Conservation (phyloP, 2,888 invertebrate species). For the Drosophila hawaiiensis region DNA sequence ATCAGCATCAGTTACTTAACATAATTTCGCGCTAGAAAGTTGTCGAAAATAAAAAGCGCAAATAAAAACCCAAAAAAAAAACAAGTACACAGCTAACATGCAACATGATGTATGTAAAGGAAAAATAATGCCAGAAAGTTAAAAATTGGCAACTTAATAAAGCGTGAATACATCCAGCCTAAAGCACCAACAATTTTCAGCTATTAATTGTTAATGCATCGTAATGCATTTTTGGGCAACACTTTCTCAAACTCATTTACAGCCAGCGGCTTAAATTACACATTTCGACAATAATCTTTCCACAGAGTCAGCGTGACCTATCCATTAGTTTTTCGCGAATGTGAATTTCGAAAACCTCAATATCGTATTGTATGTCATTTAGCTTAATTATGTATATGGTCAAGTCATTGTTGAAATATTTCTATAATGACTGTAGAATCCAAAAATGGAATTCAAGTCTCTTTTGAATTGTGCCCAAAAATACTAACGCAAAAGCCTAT, state of each 20-base stretch:
- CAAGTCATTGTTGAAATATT: background rate
- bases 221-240: constrained; percentile 72
- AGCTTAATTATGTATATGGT: background rate
- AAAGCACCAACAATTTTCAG: constrained; percentile 15
- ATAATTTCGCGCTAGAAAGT: constrained; percentile 78
- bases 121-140: background rate
- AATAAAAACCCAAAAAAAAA: constrained; percentile 23
- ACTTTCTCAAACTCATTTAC: constrained; percentile 59
- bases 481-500: background rate
- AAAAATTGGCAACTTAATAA: constrained; percentile 41
- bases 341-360: constrained; percentile 6
- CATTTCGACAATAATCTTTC: constrained; percentile 27
- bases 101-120: constrained; percentile 22
- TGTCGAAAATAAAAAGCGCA: constrained; percentile 71
- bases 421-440: background rate
- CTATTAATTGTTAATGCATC: constrained; percentile 60
- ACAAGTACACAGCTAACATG: constrained; percentile 35
- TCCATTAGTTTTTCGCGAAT: background rate
- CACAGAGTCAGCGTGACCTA: constrained; percentile 2
- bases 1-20: constrained; percentile 60
- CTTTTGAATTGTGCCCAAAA: background rate
- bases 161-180: constrained; percentile 17
- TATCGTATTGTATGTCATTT: background rate
- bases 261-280: background rate
- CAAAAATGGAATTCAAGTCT: background rate